Evolutionary conservation across 2,797 vertebrate species (phyloP).

Genomic region (Eurystomus glaucurus): DNA sequence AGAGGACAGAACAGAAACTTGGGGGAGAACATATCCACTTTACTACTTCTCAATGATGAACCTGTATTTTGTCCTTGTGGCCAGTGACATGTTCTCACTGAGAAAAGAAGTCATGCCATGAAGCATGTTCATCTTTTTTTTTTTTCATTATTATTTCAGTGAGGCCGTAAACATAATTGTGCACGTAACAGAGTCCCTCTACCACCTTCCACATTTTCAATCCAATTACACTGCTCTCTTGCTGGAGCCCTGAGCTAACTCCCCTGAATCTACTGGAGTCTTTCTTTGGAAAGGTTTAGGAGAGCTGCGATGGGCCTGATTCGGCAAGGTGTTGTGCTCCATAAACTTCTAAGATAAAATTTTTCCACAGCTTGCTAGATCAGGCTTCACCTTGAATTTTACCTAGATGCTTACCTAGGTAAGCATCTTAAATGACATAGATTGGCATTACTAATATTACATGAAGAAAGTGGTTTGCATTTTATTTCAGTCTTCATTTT

Average conservation of each 20-base stretch:
- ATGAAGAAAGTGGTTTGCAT: background rate
- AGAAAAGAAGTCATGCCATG: background rate
- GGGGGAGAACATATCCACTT: background rate
- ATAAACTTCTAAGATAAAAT: background rate
- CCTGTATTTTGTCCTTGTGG: background rate
- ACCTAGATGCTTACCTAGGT: background rate
- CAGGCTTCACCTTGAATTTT: background rate
- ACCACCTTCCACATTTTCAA: background rate
- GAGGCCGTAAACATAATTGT: background rate
- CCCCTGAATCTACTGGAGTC: background rate
- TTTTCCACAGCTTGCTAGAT: background rate
- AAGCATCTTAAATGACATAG: background rate
- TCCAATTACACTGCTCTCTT: background rate
- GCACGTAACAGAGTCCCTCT: background rate
- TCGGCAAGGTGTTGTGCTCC: background rate
- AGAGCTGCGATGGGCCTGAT: background rate
- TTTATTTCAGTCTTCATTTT: background rate
- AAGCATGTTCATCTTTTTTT: background rate
- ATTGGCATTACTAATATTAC: background rate
- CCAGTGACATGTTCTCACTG: rapidly evolving
- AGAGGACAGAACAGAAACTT: background rate
- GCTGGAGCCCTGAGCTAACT: background rate
- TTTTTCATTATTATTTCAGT: background rate
- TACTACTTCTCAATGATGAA: background rate
- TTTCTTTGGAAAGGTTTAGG: background rate